Percentiles rank a stretch among this genome's conserved stretches.
phyloP scores from a whole-genome alignment of 2,888 invertebrate species.

The Agonopterix subpropinquella region DNA sequence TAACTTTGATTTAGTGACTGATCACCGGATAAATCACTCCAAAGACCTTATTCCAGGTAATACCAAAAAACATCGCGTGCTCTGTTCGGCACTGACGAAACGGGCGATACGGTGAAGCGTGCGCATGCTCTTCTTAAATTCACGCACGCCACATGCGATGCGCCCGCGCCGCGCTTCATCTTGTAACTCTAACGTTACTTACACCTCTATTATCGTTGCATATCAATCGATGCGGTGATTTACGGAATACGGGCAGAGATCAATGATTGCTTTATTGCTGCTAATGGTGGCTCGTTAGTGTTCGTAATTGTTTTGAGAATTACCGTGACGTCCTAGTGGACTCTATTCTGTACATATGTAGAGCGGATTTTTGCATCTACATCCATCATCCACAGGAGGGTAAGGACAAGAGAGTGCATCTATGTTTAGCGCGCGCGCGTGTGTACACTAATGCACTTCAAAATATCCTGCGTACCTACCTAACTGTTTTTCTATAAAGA shows the following conservation, averaged over 20 bases:
- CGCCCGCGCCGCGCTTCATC: constrained; percentile 3
- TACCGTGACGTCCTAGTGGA: not conserved
- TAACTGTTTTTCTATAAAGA: no score
- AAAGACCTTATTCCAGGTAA: not conserved
- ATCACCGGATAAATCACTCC: not conserved
- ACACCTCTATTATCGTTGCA: constrained; percentile 7
- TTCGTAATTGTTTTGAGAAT: not conserved
- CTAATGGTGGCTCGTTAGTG: not conserved
- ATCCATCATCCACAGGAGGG: no score
- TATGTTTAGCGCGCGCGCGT: no score
- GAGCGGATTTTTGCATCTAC: no score
- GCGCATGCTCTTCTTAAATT: not conserved
- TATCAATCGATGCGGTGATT: constrained; percentile 1
- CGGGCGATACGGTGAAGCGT: not conserved
- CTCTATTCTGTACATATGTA: no score
- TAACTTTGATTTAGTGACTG: no score
- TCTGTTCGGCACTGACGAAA: not conserved
- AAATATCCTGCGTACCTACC: no score
- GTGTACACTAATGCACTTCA: no score
- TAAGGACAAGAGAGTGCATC: no score
- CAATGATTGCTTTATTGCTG: constrained; percentile 9
- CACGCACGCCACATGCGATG: not conserved
- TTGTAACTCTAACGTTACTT: not conserved
- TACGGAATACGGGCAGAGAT: constrained; percentile 4
- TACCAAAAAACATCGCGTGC: not conserved